Evolutionary conservation across 2,113 vertebrate species (phyloP).

Genomic region (Nibea albiflora): DNA sequence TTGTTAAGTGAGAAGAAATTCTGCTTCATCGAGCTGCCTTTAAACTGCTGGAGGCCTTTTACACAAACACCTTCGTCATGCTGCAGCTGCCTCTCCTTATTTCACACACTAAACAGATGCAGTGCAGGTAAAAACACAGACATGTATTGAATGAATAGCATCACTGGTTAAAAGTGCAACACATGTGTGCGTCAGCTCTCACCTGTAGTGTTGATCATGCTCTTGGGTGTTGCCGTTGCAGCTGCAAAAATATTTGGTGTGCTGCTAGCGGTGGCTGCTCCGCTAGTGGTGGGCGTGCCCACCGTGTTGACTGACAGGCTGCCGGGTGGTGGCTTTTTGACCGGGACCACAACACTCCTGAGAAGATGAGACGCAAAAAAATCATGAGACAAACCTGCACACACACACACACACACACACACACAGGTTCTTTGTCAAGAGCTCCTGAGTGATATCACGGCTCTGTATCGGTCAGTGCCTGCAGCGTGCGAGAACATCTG

Average conservation of each 20-base stretch:
- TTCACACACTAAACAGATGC: not conserved
- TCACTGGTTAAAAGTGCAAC: not conserved
- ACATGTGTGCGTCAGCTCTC: conserved; percentile 7
- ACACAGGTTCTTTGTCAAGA: not conserved
- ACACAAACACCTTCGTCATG: conserved; percentile 25
- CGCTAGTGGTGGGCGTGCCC: conserved; percentile 88
- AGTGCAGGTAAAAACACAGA: not conserved
- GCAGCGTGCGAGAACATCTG: not conserved
- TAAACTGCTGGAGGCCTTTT: conserved; percentile 31
- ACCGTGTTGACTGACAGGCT: conserved; percentile 96
- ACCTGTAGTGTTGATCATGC: conserved; percentile 99
- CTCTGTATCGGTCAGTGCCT: not conserved
- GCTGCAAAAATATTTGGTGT: conserved; percentile 97
- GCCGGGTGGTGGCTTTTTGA: conserved; percentile 96
- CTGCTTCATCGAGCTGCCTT: conserved; percentile 27
- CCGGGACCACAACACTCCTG: conserved; percentile 97
- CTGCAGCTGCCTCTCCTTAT: conserved; percentile 6
- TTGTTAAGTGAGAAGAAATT: not conserved
- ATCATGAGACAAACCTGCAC: not conserved
- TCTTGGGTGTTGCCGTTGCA: conserved; percentile 96
- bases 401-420: not conserved
- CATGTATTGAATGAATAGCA: not conserved
- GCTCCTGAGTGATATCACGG: not conserved
- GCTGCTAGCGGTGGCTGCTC: conserved; percentile 89
- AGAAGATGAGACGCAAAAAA: conserved; percentile 31